Conservation (phyloP, 2,888 invertebrate species). For the Perdita meconis region DNA sequence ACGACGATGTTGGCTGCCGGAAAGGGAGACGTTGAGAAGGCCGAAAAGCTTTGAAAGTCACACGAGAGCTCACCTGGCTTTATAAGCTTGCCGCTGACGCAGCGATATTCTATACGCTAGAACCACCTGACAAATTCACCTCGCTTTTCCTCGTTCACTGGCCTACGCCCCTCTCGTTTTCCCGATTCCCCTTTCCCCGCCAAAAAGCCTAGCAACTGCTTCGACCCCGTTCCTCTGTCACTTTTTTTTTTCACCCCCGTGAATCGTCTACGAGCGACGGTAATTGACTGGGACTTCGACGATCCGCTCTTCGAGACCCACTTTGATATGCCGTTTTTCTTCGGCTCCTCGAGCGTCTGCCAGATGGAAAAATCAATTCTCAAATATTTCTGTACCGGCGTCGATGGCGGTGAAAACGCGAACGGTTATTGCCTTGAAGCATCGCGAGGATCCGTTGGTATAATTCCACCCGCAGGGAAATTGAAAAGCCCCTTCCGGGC, state of each 20-base stretch:
- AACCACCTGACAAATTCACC: conserved; percentile 42
- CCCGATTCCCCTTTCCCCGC: no score
- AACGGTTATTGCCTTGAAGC: not conserved
- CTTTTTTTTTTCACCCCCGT: conserved; percentile 6
- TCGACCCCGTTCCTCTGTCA: conserved; percentile 2
- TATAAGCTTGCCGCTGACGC: conserved; percentile 59
- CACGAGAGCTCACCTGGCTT: conserved; percentile 32
- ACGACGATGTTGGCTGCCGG: not conserved
- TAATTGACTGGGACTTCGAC: conserved; percentile 64
- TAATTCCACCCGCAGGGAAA: conserved; percentile 16
- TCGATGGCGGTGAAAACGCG: conserved; percentile 8
- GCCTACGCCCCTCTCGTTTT: not conserved
- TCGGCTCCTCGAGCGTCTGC: not conserved
- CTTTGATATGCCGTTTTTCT: conserved; percentile 50
- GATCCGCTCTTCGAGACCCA: conserved; percentile 62
- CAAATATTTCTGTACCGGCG: conserved; percentile 30
- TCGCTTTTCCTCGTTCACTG: conserved; percentile 24
- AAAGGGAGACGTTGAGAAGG: conserved; percentile 5
- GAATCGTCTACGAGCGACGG: conserved; percentile 12
- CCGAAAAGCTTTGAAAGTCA: conserved; percentile 40
- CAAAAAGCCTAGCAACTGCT: not conserved
- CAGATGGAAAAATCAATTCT: conserved; percentile 58
- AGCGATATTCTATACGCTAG: conserved; percentile 59
- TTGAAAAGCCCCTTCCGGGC: conserved; percentile 1
- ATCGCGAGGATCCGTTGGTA: not conserved